Evolutionary conservation across 2,888 invertebrate genomes (phyloP).

Genomic region (Ceriagrion tenellum): DNA sequence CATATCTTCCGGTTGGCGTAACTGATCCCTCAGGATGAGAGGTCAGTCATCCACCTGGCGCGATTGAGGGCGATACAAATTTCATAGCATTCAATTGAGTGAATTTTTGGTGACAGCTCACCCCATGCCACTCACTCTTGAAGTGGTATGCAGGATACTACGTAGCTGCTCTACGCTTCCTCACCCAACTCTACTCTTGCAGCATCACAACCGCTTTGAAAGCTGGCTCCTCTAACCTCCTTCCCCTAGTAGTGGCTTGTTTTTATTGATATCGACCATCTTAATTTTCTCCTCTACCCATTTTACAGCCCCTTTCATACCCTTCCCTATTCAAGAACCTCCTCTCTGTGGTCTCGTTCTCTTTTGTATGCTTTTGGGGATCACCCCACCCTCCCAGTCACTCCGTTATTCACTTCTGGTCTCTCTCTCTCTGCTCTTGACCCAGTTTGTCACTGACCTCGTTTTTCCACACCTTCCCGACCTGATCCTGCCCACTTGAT

Average conservation of each 20-base stretch:
- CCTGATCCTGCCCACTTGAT: neutral
- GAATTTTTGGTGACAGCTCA: no score
- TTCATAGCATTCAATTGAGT: no score
- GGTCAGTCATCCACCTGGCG: no score
- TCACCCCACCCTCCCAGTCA: neutral
- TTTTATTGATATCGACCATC: neutral
- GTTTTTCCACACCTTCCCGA: neutral
- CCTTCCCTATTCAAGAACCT: neutral
- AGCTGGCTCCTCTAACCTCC: neutral
- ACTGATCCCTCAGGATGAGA: no score
- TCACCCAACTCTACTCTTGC: no score
- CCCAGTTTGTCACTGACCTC: neutral
- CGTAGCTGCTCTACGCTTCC: no score
- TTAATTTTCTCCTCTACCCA: neutral
- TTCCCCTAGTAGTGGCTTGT: neutral
- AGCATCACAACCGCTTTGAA: no score
- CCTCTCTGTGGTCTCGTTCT: neutral
- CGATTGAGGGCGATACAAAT: no score
- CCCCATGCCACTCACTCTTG: no score
- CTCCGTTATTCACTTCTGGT: neutral
- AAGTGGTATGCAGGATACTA: no score
- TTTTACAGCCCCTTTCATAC: neutral
- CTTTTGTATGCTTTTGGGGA: neutral
- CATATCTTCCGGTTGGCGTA: no score
- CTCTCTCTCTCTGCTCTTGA: neutral